Evolutionary conservation across 1,140 invertebrate species (phyloP).

Genomic region (Diploscapter pachys): DNA sequence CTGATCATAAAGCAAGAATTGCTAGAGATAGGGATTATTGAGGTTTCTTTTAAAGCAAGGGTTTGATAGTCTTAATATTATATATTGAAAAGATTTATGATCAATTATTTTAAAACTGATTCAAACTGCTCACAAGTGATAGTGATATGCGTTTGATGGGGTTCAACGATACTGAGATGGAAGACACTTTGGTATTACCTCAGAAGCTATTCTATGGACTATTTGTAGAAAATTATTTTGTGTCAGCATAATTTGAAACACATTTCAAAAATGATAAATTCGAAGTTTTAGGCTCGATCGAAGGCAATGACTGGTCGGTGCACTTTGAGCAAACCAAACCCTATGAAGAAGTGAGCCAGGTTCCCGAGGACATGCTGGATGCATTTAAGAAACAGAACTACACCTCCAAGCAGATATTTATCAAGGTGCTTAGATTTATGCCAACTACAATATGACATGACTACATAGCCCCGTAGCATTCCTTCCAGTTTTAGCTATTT

Average conservation of each 20-base stretch:
- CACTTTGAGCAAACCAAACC: constrained; percentile 40
- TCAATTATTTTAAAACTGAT: too few relatives aligned
- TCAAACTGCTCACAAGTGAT: too few relatives aligned
- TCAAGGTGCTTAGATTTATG: constrained; percentile 17
- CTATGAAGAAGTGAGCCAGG: constrained; percentile 34
- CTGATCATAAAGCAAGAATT: background rate
- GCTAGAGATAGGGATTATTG: too few relatives aligned
- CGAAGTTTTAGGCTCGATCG: constrained; percentile 16
- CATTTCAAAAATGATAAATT: too few relatives aligned
- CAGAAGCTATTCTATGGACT: background rate
- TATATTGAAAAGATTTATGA: too few relatives aligned
- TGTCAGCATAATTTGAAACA: background rate
- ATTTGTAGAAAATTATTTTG: background rate
- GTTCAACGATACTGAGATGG: too few relatives aligned
- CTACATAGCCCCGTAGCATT: background rate
- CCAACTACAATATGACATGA: too few relatives aligned
- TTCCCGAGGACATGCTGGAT: constrained; percentile 35
- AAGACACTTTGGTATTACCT: too few relatives aligned
- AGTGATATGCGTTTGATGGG: too few relatives aligned
- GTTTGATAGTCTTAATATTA: too few relatives aligned
- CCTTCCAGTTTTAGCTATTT: background rate
- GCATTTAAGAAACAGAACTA: constrained; percentile 35
- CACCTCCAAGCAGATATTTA: constrained; percentile 39
- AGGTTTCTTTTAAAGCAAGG: too few relatives aligned
- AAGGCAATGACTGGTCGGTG: constrained; percentile 39